Percentiles rank a stretch among this genome's conserved stretches.
phyloP scores from a whole-genome alignment of 2,113 vertebrate species.

The Arvicanthis niloticus region DNA sequence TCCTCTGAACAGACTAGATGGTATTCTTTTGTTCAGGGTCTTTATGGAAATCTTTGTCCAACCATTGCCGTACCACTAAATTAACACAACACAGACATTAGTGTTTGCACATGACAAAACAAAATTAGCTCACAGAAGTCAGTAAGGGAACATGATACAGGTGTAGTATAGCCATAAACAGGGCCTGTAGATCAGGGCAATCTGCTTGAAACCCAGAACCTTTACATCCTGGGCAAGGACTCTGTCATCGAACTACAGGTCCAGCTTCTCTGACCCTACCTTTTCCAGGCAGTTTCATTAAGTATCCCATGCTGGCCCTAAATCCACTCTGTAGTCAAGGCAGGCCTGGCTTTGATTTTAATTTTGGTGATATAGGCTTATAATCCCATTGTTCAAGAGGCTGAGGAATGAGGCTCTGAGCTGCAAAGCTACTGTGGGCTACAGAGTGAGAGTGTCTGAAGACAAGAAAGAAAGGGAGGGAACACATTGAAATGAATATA shows the following conservation, averaged over 20 bases:
- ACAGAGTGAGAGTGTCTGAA: background rate
- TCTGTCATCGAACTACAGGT: background rate
- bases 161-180: background rate
- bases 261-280: too few relatives aligned
- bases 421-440: background rate
- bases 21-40: background rate
- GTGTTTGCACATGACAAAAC: background rate
- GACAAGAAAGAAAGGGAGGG: too few relatives aligned
- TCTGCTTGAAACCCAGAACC: background rate
- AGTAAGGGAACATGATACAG: background rate
- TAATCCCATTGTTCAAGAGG: background rate
- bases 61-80: background rate
- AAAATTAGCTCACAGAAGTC: background rate
- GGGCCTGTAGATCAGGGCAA: background rate
- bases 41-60: constrained; percentile 19
- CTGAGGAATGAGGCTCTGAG: background rate
- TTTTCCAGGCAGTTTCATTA: background rate
- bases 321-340: background rate
- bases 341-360: background rate
- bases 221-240: background rate
- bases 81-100: background rate
- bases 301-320: background rate
- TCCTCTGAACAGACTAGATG: background rate
- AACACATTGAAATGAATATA: background rate
- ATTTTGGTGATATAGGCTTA: background rate